These are phyloP conservation scores for Thryonomys swinderianus DNA, from an alignment of 2,113 vertebrate species.

Conservation along the genomic window DNA sequence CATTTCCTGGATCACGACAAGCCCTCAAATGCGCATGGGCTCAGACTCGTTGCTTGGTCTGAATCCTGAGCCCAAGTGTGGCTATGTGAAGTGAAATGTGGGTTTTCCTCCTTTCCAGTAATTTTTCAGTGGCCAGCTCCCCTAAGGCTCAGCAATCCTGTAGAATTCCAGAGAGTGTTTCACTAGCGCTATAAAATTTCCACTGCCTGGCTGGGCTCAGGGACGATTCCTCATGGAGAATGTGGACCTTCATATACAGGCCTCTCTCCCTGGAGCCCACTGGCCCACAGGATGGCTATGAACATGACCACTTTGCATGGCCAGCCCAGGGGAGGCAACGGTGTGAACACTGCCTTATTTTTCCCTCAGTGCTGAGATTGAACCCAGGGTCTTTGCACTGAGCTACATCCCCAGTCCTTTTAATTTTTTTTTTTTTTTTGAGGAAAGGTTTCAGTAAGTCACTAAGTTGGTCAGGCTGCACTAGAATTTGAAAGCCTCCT, in stretches of 20 bases:
- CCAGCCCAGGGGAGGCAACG: not conserved
- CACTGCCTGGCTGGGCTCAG: not conserved
- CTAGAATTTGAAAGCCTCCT: not conserved
- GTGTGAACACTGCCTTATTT: not conserved
- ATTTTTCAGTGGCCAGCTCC: not conserved
- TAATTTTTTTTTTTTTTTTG: not conserved
- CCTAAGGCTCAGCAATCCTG: not conserved
- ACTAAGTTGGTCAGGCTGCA: not conserved
- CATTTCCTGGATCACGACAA: not conserved
- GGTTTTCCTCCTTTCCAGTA: not conserved
- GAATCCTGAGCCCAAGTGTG: not conserved
- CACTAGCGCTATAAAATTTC: not conserved
- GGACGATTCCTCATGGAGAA: not conserved
- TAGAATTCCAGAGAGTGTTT: not conserved
- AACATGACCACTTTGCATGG: not conserved
- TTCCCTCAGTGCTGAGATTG: not conserved
- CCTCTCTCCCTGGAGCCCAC: not conserved
- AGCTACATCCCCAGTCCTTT: not conserved
- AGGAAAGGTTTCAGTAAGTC: not conserved
- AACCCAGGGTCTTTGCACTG: not conserved
- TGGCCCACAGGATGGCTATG: not conserved
- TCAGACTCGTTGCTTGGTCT: too few relatives aligned
- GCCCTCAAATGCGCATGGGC: not conserved
- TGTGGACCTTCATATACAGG: not conserved
- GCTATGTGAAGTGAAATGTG: too few relatives aligned